These are phyloP conservation scores for Latrodectus geometricus DNA, from an alignment of 1,140 invertebrate genomes.

Conservation along the genomic window DNA sequence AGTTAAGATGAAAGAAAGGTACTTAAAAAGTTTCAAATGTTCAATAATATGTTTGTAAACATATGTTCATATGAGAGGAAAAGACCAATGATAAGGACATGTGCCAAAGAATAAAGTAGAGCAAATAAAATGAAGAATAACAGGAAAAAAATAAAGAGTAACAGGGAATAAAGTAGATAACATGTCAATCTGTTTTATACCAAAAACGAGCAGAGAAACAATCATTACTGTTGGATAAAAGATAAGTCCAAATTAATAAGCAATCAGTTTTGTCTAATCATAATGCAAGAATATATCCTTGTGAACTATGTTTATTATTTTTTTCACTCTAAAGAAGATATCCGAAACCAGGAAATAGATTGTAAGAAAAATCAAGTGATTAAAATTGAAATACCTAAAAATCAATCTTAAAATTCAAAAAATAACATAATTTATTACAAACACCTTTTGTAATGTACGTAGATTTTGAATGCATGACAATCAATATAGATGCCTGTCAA, in stretches of 20 bases:
- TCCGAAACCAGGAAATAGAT: background rate
- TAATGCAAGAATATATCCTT: background rate
- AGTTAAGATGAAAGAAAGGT: background rate
- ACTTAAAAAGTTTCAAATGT: constrained; percentile 32
- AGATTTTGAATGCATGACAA: constrained; percentile 31
- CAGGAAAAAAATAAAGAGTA: too few species aligned
- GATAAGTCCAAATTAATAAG: background rate
- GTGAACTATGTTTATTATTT: constrained; percentile 13
- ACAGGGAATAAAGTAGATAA: constrained; percentile 12
- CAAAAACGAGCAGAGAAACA: too few species aligned
- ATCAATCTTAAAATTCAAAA: constrained; percentile 8
- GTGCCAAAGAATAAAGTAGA: constrained; percentile 19
- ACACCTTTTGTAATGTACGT: constrained; percentile 25
- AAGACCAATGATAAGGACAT: background rate
- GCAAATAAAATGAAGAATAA: too few species aligned
- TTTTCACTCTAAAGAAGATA: background rate
- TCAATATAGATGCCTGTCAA: too few species aligned
- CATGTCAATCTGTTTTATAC: constrained; percentile 43
- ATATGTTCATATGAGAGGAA: constrained; percentile 14
- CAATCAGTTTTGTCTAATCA: background rate
- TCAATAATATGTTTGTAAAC: constrained; percentile 39
- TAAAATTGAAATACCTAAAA: constrained; percentile 19
- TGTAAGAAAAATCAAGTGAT: background rate
- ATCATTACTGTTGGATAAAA: constrained; percentile 33
- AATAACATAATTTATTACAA: constrained; percentile 5